phyloP scores from a whole-genome alignment of 2,113 vertebrate species.

The Mirounga angustirostris region DNA sequence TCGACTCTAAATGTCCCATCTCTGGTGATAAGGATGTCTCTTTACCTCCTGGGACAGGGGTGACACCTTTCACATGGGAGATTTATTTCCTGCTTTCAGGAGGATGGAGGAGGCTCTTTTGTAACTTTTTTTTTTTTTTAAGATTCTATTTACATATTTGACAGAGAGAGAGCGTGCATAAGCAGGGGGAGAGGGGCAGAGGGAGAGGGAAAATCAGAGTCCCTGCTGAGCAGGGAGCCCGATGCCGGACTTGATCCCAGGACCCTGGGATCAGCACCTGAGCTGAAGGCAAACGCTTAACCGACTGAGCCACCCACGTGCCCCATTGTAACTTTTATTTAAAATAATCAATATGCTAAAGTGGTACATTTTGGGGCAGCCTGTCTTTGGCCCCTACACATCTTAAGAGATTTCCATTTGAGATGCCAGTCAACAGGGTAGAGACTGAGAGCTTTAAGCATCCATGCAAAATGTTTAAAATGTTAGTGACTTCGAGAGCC shows the following conservation, averaged over 20 bases:
- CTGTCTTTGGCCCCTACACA: neutral
- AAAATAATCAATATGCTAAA: neutral
- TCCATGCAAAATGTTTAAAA: conserved; percentile 21
- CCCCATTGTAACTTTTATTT: neutral
- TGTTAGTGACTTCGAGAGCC: neutral
- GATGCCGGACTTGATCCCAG: no score
- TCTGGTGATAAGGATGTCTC: neutral
- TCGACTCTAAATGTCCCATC: neutral
- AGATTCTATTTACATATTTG: no score
- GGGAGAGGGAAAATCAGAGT: no score
- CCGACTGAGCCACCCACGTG: no score
- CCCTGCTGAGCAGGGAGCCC: no score
- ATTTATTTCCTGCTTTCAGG: neutral
- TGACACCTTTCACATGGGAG: neutral
- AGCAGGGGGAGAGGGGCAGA: no score
- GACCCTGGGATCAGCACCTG: no score
- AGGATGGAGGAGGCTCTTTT: neutral
- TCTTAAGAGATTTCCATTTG: neutral
- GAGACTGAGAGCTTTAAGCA: conserved; percentile 24
- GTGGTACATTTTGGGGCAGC: neutral
- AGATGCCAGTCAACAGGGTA: conserved; percentile 18
- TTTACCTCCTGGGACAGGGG: neutral
- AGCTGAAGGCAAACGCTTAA: no score
- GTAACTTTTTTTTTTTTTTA: neutral
- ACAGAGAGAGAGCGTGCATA: no score